Percentiles rank a stretch among this genome's conserved stretches.
phyloP scores from a whole-genome alignment of 2,113 vertebrate species.

The Prionailurus bengalensis region DNA sequence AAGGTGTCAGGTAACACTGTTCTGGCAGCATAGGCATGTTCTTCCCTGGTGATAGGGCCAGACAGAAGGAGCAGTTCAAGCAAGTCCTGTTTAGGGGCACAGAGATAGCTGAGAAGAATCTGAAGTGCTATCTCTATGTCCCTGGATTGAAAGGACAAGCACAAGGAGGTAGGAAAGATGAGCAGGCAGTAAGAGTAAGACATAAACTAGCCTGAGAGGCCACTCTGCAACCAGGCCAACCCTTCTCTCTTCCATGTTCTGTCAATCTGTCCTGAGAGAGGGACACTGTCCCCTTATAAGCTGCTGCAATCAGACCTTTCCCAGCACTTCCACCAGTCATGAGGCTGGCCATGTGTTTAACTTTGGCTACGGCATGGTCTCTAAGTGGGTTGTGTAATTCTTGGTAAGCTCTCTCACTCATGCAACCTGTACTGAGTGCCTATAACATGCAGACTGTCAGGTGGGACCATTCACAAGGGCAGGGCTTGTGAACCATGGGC shows the following conservation, averaged over 20 bases:
- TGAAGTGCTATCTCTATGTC: not conserved
- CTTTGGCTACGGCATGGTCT: conserved; percentile 11
- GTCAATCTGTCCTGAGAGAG: not conserved
- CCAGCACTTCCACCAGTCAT: not conserved
- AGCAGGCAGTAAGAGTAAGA: not conserved
- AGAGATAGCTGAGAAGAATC: not conserved
- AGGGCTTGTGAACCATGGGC: not conserved
- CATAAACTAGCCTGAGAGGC: not conserved
- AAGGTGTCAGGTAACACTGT: conserved; percentile 1
- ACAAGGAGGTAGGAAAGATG: not conserved
- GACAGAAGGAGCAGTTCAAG: conserved; percentile 4
- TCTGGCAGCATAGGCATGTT: not conserved
- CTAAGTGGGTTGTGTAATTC: not conserved
- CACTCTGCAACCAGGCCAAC: not conserved
- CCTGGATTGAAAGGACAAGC: not conserved
- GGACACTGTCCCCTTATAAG: not conserved
- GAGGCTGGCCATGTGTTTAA: not conserved
- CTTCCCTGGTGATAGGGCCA: not conserved
- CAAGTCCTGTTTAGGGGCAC: not conserved
- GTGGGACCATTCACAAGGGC: not conserved
- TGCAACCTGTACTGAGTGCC: not conserved
- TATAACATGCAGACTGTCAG: not conserved
- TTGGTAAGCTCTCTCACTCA: not conserved
- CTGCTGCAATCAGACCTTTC: not conserved
- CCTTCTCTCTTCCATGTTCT: not conserved